Conservation (phyloP, 2,888 invertebrate genomes). For the Dione juno region DNA sequence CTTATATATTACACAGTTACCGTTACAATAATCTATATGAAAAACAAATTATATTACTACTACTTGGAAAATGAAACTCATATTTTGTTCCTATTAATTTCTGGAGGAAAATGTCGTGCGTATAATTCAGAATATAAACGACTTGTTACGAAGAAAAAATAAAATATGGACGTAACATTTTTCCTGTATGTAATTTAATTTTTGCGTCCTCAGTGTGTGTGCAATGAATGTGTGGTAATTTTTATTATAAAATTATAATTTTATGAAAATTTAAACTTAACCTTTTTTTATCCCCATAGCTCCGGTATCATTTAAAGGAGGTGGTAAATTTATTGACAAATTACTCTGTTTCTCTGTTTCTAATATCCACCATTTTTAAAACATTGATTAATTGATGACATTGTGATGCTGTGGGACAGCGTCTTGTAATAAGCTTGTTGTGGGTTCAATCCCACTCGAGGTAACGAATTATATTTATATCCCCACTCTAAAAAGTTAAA, state of each 20-base stretch:
- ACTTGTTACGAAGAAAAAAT: conserved; percentile 5
- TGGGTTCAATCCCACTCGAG: too few relatives aligned
- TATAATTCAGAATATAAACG: conserved; percentile 20
- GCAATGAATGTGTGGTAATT: background rate
- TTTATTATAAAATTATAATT: background rate
- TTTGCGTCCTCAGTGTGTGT: background rate
- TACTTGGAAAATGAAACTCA: background rate
- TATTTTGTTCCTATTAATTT: conserved; percentile 7
- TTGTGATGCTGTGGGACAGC: too few relatives aligned
- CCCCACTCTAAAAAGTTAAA: too few relatives aligned
- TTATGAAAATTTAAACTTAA: background rate
- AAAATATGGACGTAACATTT: conserved; percentile 15
- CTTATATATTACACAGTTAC: too few relatives aligned
- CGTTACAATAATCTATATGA: background rate
- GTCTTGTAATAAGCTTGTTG: too few relatives aligned
- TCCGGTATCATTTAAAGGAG: too few relatives aligned
- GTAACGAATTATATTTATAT: too few relatives aligned
- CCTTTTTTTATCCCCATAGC: too few relatives aligned
- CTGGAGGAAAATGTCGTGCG: conserved; percentile 2
- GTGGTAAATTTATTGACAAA: too few relatives aligned
- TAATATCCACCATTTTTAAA: too few relatives aligned
- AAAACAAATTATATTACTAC: background rate
- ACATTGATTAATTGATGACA: too few relatives aligned
- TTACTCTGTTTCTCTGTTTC: too few relatives aligned
- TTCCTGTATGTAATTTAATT: background rate